Base-by-base conservation (phyloP, 2,113 vertebrate species). In the Leptosomus discolor region DNA sequence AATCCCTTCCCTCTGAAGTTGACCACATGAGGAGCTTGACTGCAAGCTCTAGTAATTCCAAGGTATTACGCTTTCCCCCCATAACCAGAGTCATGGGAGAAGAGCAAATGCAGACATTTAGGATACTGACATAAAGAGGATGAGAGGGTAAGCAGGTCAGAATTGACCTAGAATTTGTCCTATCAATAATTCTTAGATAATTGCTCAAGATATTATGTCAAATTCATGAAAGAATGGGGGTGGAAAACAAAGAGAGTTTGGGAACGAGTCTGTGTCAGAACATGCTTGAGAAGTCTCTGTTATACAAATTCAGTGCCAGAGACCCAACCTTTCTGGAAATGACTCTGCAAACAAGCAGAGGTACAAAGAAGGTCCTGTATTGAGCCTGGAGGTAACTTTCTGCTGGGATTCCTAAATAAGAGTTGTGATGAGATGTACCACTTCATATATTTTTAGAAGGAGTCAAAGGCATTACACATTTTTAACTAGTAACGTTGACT, bases 321-420 rank as follows among this genome's bases (percentile, higher is more conserved):
- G 75, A 92, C 58, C 43, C 82, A 90, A 9, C 46, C 39, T 93
- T 90, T 86, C 73, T 95, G 85, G 58, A 90, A 94, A 71, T 74
- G 37, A 65, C 71, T 97, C 2, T 1, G 51, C 60, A 84, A 92
- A 67, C 64, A 81, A 88, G 71, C 68, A 77, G 43, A 73, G 60
- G 41, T 88, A 92, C 71, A 93, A 94, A 94, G 91, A 85, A 81
- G 78, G 58, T 90, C n/a, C 75, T 97, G 64, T 97, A 15, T 8
- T 88, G 63, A 83, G 68, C n/a, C 46, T 39, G 26, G 34, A 93
- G 41, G 74, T 81, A 93, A 60, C 70, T 81, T 92, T 75, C 48
- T 93, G 34, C 36, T 77, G 71, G 54, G 64, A 77, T 90, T 95
- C 76, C 64, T 88, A 51, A 92, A 83, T 85, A 81, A 92, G 93